Evolutionary conservation across 1,140 invertebrate genomes (phyloP), one percentile per base, ranked within the genome.

Genomic region (Neotoxoptera formosana): DNA sequence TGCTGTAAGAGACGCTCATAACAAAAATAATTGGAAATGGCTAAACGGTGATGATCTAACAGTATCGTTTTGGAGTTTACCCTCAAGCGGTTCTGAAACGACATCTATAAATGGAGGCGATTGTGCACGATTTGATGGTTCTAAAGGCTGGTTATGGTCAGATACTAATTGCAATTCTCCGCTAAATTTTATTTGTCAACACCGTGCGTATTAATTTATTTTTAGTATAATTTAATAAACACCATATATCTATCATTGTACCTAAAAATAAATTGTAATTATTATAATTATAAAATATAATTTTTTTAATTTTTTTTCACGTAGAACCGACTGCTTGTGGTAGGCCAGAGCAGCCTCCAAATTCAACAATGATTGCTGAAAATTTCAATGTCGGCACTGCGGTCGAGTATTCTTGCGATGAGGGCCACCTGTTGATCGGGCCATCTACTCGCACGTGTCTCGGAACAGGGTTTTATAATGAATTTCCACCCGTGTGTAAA

Each of bases 121-220:
- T 94, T 99, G 98, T 95, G 98, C 98, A 8, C 95, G 98, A 76
- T 99, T 98, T 95, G 98, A 99, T 95, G 98, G 98, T 93, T 97
- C 97, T 94, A 98, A 98, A 95, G 98, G 98, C 23, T 99, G 98
- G 98, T 96, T 99, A 0, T 99, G 98, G 98, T 98, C 98, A 2
- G 98, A 98, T 94, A 99, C 98, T 25, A 97, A 98, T 95, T 99
- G 98, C 95, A 97, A 97, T 93, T 96, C 97, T 11, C 96, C 96
- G 94, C 96, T 99, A 45, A 98, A 99, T 95, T 99, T 97, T 95
- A 99, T 99, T 94, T 99, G 98, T 95, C 98, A 99, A 95, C 98
- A 99, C 95, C 97, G 98, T 98, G 96, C 97, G 97, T 97, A 90
- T 93, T 89, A 34, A 45, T 87, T 84, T 56, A 81, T 76, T 48